Percentiles rank a stretch among this genome's conserved stretches.
These are phyloP conservation scores for Aethina tumida DNA, from an alignment of 1,140 invertebrate genomes.

Conservation along the genomic window DNA sequence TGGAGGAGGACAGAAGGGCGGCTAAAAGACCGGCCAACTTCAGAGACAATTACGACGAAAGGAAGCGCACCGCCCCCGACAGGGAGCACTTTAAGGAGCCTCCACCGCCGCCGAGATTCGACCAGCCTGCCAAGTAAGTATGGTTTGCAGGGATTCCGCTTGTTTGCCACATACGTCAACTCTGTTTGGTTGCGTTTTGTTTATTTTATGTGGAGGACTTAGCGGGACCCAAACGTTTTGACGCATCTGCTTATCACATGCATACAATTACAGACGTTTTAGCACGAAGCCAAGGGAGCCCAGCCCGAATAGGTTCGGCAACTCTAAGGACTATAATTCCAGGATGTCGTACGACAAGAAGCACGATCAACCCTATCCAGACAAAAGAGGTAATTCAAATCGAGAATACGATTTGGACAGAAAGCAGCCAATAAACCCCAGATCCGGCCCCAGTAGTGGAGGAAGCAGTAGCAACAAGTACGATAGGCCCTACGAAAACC, in stretches of 20 bases:
- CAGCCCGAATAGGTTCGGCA: slow-evolving; percentile 17
- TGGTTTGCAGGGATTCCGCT: neutral
- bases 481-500: slow-evolving; percentile 6
- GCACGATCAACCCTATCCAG: slow-evolving; percentile 9
- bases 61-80: slow-evolving; percentile 31
- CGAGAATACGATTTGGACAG: slow-evolving; percentile 20
- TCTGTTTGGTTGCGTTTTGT: slow-evolving; percentile 14
- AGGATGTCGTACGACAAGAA: slow-evolving; percentile 4
- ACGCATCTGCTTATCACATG: no score
- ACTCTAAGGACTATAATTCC: slow-evolving; percentile 11
- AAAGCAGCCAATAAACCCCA: neutral
- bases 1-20: slow-evolving; percentile 38
- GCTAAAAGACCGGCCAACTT: slow-evolving; percentile 36
- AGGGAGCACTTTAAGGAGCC: slow-evolving; percentile 31
- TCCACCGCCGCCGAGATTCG: slow-evolving; percentile 34
- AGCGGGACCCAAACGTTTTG: slow-evolving; percentile 2
- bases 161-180: slow-evolving; percentile 21
- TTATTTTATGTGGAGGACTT: no score
- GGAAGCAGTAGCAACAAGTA: slow-evolving; percentile 8
- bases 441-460: neutral
- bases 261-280: no score
- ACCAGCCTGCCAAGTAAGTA: slow-evolving; percentile 12
- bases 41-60: slow-evolving; percentile 29
- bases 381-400: slow-evolving; percentile 18
- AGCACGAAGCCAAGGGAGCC: slow-evolving; percentile 14